These are phyloP conservation scores for Reticulitermes speratus DNA, from an alignment of 1,140 invertebrate species.

Conservation along the genomic window DNA sequence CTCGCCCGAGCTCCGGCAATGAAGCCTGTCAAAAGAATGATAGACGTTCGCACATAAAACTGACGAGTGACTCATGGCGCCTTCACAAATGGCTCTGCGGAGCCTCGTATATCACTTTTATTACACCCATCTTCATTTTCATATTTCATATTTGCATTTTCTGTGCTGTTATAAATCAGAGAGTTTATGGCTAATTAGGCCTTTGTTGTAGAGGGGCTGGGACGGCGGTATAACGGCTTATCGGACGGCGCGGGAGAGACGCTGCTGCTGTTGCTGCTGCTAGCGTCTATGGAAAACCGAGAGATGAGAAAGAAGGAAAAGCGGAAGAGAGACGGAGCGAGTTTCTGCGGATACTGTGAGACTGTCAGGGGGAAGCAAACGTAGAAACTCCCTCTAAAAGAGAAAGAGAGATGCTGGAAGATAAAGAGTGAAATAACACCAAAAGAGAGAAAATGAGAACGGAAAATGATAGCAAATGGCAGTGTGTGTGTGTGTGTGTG, in stretches of 20 bases:
- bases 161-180: conserved; percentile 61
- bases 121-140: conserved; percentile 77
- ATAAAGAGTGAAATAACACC: not conserved
- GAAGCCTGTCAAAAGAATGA: conserved; percentile 65
- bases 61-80: conserved; percentile 59
- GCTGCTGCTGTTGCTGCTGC: not conserved
- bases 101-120: conserved; percentile 76
- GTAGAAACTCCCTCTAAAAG: conserved; percentile 5
- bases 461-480: not conserved
- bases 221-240: conserved; percentile 38
- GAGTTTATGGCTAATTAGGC: conserved; percentile 69
- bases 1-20: conserved; percentile 48
- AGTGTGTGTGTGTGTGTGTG: no score
- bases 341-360: conserved; percentile 20
- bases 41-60: conserved; percentile 63
- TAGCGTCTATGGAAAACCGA: conserved; percentile 22
- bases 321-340: conserved; percentile 13
- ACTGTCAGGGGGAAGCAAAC: conserved; percentile 15
- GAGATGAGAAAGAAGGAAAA: conserved; percentile 21
- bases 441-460: not conserved
- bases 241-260: conserved; percentile 21
- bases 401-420: not conserved
- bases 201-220: conserved; percentile 52
- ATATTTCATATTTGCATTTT: conserved; percentile 76
- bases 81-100: conserved; percentile 71